Evolutionary conservation across 2,888 invertebrate genomes (phyloP).

Genomic region (Dendrolimus houi): DNA sequence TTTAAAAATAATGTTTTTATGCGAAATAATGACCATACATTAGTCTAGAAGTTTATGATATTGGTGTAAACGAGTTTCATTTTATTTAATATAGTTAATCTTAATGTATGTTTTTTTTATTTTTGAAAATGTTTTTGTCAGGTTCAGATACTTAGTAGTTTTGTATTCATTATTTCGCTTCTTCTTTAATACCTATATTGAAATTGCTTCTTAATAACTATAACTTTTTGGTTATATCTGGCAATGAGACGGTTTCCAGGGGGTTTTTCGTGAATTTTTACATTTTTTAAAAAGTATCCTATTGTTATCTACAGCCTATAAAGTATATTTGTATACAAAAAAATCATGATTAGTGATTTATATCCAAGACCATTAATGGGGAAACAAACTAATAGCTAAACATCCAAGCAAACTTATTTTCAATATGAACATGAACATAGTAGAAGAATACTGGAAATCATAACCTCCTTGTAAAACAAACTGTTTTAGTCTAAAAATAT

Average conservation of each 20-base stretch:
- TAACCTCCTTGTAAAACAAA: background rate
- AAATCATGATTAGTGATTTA: too few species aligned
- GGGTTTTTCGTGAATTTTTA: too few species aligned
- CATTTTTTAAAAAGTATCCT: too few species aligned
- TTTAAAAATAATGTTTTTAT: conserved; percentile 27
- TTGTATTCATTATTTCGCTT: background rate
- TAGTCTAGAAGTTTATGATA: background rate
- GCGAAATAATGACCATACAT: conserved; percentile 5
- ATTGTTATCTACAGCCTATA: too few species aligned
- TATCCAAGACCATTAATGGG: too few species aligned
- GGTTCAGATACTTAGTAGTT: background rate
- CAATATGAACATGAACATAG: background rate
- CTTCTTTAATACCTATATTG: too few species aligned
- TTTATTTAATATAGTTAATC: conserved; percentile 1
- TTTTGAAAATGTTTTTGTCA: background rate
- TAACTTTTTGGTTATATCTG: too few species aligned
- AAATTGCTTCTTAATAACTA: background rate
- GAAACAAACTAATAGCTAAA: too few species aligned
- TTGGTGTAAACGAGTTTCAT: background rate
- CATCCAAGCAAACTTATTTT: background rate
- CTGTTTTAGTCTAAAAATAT: background rate
- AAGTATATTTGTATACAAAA: too few species aligned
- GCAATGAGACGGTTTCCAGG: too few species aligned
- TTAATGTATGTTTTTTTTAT: conserved; percentile 1
- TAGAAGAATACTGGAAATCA: background rate